Percentiles rank a stretch among this genome's conserved stretches.
These are phyloP conservation scores for Tamias sibiricus DNA, from an alignment of 2,113 vertebrate genomes.

Conservation along the genomic window DNA sequence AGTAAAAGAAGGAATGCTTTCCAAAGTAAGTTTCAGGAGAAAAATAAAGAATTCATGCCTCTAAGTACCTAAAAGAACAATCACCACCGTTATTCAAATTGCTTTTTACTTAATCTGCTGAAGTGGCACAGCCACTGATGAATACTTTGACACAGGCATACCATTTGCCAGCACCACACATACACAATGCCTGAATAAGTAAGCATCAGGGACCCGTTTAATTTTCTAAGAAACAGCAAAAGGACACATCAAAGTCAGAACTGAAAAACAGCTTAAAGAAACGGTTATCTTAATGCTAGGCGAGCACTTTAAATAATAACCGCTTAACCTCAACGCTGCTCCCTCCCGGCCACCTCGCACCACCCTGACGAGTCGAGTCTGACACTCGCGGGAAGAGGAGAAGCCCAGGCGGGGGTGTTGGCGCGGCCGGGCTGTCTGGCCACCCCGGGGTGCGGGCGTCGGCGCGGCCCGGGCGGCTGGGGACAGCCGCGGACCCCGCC, in stretches of 20 bases:
- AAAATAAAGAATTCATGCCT: background rate
- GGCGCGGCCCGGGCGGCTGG: background rate
- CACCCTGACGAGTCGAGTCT: background rate
- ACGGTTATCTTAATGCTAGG: background rate
- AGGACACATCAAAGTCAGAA: background rate
- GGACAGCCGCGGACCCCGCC: background rate
- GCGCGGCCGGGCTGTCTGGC: background rate
- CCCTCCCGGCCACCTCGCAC: background rate
- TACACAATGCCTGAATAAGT: background rate
- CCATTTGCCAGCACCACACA: background rate
- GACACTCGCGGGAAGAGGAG: background rate
- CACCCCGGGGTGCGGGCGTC: background rate
- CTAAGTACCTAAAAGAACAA: background rate
- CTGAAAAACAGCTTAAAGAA: fast-evolving
- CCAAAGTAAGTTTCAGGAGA: conserved; percentile 39
- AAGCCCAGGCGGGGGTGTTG: background rate
- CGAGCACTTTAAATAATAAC: background rate
- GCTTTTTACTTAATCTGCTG: background rate
- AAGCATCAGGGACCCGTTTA: too few species aligned
- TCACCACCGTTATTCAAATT: background rate
- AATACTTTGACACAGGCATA: background rate
- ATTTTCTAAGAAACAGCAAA: background rate
- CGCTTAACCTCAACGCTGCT: background rate
- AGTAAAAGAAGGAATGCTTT: background rate
- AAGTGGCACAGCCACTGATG: background rate